Evolutionary conservation across 2,797 vertebrate species (phyloP).

Genomic region (Ataeniobius toweri): DNA sequence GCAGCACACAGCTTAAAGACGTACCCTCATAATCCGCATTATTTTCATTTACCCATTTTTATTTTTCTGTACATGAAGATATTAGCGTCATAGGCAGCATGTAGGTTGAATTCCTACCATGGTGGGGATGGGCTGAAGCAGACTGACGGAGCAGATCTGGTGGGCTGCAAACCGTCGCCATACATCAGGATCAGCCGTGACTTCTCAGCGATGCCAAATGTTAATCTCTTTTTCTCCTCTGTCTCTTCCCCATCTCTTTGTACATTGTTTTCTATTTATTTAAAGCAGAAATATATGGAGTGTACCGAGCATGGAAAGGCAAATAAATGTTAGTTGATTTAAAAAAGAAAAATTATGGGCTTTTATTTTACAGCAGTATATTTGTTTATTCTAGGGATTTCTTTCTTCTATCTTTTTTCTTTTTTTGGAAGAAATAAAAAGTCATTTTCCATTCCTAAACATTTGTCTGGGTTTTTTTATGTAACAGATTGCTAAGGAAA

Average conservation of each 20-base stretch:
- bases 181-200: conserved; percentile 64
- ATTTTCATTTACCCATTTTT: conserved; percentile 62
- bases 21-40: conserved; percentile 60
- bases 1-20: conserved; percentile 51
- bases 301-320: conserved; percentile 79
- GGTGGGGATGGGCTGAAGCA: conserved; percentile 42
- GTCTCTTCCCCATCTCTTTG: conserved; percentile 66
- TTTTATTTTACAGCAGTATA: conserved; percentile 79
- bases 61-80: conserved; percentile 64
- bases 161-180: conserved; percentile 40
- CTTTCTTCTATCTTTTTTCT: conserved; percentile 40
- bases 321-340: conserved; percentile 61
- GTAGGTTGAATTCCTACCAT: conserved; percentile 48
- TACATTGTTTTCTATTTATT: conserved; percentile 84
- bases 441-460: conserved; percentile 81
- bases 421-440: conserved; percentile 81
- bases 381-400: conserved; percentile 75
- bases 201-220: conserved; percentile 78
- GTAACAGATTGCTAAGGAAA: neutral
- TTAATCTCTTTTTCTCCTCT: conserved; percentile 47
- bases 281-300: conserved; percentile 82
- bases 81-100: conserved; percentile 66
- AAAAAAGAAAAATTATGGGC: conserved; percentile 68
- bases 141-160: conserved; percentile 47
- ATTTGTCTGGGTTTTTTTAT: conserved; percentile 26